Evolutionary conservation across 2,113 vertebrate genomes (phyloP).

Genomic region (Dicrurus megarhynchus): DNA sequence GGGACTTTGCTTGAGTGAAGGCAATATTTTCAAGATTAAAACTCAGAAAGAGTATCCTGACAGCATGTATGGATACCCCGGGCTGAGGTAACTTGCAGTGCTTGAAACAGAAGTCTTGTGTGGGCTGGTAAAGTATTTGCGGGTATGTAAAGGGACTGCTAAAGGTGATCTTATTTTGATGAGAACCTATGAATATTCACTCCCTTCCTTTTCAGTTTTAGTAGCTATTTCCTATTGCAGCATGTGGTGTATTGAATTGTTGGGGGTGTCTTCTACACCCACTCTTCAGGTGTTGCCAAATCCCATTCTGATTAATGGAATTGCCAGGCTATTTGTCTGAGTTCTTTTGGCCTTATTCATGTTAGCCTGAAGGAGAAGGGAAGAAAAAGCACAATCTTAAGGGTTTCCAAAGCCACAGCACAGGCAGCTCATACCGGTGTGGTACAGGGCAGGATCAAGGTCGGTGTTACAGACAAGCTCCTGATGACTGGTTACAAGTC

Average conservation of each 20-base stretch:
- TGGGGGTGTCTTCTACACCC: neutral
- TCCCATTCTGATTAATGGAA: neutral
- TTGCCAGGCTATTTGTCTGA: neutral
- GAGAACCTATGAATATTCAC: constrained; percentile 14
- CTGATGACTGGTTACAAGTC: neutral
- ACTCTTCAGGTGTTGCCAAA: neutral
- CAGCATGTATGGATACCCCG: neutral
- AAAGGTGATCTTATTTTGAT: neutral
- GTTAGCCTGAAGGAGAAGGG: neutral
- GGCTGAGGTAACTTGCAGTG: neutral
- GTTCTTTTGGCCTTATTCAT: neutral
- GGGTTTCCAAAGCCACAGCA: neutral
- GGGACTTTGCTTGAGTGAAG: neutral
- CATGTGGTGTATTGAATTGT: neutral
- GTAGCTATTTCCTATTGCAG: neutral
- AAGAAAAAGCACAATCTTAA: neutral
- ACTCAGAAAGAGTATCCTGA: neutral
- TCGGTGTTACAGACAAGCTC: neutral
- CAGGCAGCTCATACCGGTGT: neutral
- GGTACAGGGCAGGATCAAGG: neutral
- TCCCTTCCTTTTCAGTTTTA: neutral
- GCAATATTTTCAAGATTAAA: neutral
- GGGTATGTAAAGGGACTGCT: neutral
- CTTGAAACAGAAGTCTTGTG: neutral
- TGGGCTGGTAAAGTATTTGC: neutral